Evolutionary conservation across 1,140 invertebrate genomes (phyloP).

Genomic region (Pseudoatta argentina): DNA sequence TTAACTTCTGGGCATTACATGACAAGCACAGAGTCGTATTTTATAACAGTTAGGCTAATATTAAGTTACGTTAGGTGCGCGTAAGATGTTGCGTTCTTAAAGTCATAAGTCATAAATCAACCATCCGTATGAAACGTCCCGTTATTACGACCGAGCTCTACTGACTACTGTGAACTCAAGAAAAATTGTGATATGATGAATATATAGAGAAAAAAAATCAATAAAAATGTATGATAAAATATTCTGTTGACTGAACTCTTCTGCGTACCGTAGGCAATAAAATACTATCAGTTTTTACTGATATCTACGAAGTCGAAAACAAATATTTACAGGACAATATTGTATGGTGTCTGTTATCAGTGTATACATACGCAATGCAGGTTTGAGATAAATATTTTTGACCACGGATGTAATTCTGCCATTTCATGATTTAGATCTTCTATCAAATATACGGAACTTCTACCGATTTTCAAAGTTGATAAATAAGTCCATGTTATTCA

Average conservation of each 20-base stretch:
- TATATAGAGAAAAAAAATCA: background rate
- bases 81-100: background rate
- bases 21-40: background rate
- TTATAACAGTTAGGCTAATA: constrained; percentile 19
- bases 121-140: background rate
- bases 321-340: constrained; percentile 57
- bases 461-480: constrained; percentile 26
- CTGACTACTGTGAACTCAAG: background rate
- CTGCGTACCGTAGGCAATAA: background rate
- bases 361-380: background rate
- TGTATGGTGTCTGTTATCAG: constrained; percentile 16
- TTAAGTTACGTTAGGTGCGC: background rate
- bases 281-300: constrained; percentile 15
- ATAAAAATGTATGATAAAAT: constrained; percentile 35
- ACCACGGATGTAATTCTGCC: constrained; percentile 16
- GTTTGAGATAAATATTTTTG: constrained; percentile 58
- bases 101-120: constrained; percentile 38
- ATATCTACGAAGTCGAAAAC: constrained; percentile 39
- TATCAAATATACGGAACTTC: background rate
- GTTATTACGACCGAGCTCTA: constrained; percentile 16
- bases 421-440: constrained; percentile 40
- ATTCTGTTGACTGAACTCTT: constrained; percentile 14
- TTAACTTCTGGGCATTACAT: background rate
- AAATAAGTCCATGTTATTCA: background rate
- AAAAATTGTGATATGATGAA: background rate